Evolutionary conservation across 2,797 vertebrate genomes (phyloP).

Genomic region (Malacoraja senta): DNA sequence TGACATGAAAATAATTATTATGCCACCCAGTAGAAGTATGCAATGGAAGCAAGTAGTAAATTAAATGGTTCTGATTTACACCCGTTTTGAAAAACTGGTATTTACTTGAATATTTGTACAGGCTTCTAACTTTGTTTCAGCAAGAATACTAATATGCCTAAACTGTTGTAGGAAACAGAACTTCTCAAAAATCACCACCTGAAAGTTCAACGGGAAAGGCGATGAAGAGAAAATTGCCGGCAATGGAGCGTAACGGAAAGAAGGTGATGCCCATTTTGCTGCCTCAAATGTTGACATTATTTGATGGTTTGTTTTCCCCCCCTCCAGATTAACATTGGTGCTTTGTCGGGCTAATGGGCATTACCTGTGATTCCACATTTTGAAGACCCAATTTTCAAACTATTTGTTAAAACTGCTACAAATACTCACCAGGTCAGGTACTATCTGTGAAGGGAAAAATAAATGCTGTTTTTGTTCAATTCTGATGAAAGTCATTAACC

Average conservation of each 20-base stretch:
- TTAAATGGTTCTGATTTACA: background rate
- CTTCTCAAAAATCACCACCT: conserved; percentile 46
- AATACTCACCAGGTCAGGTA: too few species aligned
- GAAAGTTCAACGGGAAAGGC: conserved; percentile 51
- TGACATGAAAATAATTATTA: background rate
- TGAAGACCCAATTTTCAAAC: background rate
- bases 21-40: background rate
- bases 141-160: background rate
- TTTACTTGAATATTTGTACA: background rate
- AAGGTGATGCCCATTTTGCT: conserved; percentile 52
- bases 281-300: conserved; percentile 41
- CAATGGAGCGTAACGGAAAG: conserved; percentile 50
- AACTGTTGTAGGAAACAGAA: conserved; percentile 36
- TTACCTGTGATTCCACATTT: background rate
- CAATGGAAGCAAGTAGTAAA: background rate
- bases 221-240: conserved; percentile 48
- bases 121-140: background rate
- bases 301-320: background rate
- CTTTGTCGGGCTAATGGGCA: too few species aligned
- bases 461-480: too few species aligned
- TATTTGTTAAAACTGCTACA: too few species aligned
- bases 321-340: background rate
- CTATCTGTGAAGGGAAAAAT: too few species aligned
- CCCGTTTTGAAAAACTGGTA: background rate
- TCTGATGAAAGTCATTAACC: too few species aligned